phyloP scores from a whole-genome alignment of 2,888 invertebrate genomes.

The Drosophila helvetica region DNA sequence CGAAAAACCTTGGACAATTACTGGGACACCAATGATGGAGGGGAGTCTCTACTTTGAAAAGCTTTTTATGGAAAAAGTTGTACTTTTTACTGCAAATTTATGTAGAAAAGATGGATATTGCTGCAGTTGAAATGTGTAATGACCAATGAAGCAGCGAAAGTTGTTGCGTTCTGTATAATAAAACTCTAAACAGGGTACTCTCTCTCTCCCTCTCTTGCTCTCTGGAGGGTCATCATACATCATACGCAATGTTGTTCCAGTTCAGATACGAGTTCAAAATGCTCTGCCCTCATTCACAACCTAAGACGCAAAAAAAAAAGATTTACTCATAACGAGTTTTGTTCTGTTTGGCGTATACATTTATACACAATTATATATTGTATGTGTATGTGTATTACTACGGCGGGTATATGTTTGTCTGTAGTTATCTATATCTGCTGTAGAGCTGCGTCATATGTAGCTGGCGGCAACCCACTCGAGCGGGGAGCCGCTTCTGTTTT shows the following conservation, averaged over 20 bases:
- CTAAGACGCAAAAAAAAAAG: constrained; percentile 68
- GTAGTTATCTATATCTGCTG: constrained; percentile 40
- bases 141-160: constrained; percentile 34
- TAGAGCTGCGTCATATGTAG: constrained; percentile 58
- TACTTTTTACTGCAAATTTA: constrained; percentile 43
- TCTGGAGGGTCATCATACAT: constrained; percentile 21
- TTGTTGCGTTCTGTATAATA: constrained; percentile 52
- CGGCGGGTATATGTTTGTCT: not conserved
- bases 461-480: constrained; percentile 18
- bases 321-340: constrained; percentile 37
- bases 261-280: constrained; percentile 30
- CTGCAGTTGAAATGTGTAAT: constrained; percentile 49
- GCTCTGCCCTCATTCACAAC: constrained; percentile 24
- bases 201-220: not conserved
- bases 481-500: constrained; percentile 20
- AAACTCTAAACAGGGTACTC: constrained; percentile 9
- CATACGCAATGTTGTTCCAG: constrained; percentile 44
- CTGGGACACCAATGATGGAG: not conserved
- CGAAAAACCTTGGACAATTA: not conserved
- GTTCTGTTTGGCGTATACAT: constrained; percentile 24
- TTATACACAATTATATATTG: constrained; percentile 33
- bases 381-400: constrained; percentile 12
- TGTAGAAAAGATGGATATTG: constrained; percentile 29
- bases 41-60: not conserved
- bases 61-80: constrained; percentile 55